phyloP scores from a whole-genome alignment of 2,797 vertebrate genomes.

The Anableps anableps region DNA sequence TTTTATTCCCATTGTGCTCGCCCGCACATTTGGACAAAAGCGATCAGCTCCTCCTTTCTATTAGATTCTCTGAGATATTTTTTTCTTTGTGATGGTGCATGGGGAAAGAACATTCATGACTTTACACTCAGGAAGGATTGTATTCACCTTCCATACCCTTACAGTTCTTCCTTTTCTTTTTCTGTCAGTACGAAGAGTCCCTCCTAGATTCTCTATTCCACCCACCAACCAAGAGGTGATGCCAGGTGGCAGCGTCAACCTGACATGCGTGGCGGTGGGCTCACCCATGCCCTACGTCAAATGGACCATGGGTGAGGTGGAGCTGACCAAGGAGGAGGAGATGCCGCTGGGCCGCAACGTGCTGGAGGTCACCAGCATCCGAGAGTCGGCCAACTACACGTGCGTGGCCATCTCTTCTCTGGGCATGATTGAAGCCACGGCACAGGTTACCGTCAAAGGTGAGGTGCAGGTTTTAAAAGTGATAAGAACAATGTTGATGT shows the following conservation, averaged over 20 bases:
- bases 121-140: constrained; percentile 8
- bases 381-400: constrained; percentile 94
- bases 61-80: constrained; percentile 42
- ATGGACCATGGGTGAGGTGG: constrained; percentile 90
- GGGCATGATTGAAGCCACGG: constrained; percentile 94
- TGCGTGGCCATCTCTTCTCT: constrained; percentile 96
- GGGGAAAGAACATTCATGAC: constrained; percentile 16
- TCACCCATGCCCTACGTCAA: constrained; percentile 97
- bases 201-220: constrained; percentile 94
- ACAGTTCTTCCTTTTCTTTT: constrained; percentile 22
- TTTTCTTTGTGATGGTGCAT: constrained; percentile 20
- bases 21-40: constrained; percentile 65
- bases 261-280: constrained; percentile 95
- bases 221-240: constrained; percentile 96
- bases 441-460: constrained; percentile 98
- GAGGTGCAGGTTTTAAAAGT: constrained; percentile 52
- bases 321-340: constrained; percentile 94
- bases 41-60: constrained; percentile 49
- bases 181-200: constrained; percentile 89
- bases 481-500: neutral
- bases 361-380: constrained; percentile 92
- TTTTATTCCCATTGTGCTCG: constrained; percentile 64
- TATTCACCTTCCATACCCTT: constrained; percentile 20
- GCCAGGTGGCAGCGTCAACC: constrained; percentile 95
- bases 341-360: constrained; percentile 96